Base-by-base conservation (phyloP, 2,797 vertebrate species). In the Erethizon dorsatum region DNA sequence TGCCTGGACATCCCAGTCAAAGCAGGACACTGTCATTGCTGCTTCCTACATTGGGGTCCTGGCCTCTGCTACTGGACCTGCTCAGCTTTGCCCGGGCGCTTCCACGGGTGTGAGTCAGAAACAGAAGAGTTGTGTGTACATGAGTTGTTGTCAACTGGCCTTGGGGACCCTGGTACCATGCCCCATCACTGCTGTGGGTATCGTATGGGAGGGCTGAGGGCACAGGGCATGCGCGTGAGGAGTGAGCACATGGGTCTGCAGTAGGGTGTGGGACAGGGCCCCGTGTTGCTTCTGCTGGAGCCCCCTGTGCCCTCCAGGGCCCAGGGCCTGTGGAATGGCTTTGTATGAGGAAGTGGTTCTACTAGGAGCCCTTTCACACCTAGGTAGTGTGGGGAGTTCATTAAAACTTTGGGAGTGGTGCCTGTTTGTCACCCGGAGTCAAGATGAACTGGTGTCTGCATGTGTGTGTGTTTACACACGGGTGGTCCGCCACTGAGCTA, bases 371-470 rank as follows among this genome's bases (percentile, higher is more conserved):
- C 77, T 56, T 2, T 45, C 37, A 15, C 33, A 10, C 15, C 69
- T 79, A 37, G 71, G 71, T 45, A 8, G 83, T 45, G 67, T 31
- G n/a, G 1, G 90, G 86, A 79, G 56, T 28, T 67, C 75, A 80
- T 89, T 71, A 88, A 61, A 83, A 89, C 41, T 73, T 65, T 18
- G 6, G 61, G 85, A 92, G 90, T 41, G 52, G 28, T 90, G 84
- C n/a, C 1, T 33, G 1, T 79, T 61, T 92, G 80, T 26, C 54
- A 50, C 94, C 95, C 75, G 63, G 95, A 84, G 87, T 83, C 56
- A 83, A 96, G 97, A 98, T 96, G 73, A 97, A 96, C 96, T 97
- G 97, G 85, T 13, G 37, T 73, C 37, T 73, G 31, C 28, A 17
- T 71, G 67, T 37, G n/a, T 22, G 67, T 37, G 37, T 41, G 37